Evolutionary conservation across 2,797 vertebrate species (phyloP).

Genomic region (Mycteria americana): DNA sequence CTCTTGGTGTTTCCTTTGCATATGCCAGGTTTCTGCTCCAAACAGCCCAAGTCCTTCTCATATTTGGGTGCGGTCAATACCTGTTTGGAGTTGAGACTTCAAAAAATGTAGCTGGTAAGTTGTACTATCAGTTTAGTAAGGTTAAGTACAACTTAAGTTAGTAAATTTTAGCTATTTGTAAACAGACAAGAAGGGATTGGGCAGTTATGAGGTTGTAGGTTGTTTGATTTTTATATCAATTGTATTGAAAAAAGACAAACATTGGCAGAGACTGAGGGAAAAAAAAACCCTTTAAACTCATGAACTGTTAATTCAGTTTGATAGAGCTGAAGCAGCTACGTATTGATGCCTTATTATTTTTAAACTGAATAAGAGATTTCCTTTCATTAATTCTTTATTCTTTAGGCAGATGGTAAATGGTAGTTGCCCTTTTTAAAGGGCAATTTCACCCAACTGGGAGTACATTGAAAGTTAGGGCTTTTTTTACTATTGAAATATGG

Average conservation of each 20-base stretch:
- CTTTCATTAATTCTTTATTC: conserved; percentile 29
- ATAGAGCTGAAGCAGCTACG: background rate
- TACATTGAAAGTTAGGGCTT: background rate
- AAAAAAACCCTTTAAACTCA: background rate
- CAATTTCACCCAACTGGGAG: background rate
- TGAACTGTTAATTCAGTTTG: conserved; percentile 9
- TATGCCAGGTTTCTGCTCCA: background rate
- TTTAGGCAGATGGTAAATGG: background rate
- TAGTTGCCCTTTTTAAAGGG: background rate
- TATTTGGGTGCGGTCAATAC: rapidly evolving
- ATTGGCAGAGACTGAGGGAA: background rate
- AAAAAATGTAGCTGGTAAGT: rapidly evolving
- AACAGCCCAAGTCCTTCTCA: rapidly evolving
- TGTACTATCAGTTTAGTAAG: background rate
- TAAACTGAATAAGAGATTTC: background rate
- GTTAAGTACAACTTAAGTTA: background rate
- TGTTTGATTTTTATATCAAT: background rate
- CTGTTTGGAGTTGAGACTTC: background rate
- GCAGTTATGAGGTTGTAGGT: background rate
- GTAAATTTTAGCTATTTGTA: background rate
- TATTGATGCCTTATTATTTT: conserved; percentile 43
- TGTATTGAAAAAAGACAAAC: background rate
- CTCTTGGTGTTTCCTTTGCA: background rate
- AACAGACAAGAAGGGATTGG: background rate
- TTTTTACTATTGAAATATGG: background rate